phyloP scores from a whole-genome alignment of 2,888 invertebrate species.

The Incurvaria masculella region DNA sequence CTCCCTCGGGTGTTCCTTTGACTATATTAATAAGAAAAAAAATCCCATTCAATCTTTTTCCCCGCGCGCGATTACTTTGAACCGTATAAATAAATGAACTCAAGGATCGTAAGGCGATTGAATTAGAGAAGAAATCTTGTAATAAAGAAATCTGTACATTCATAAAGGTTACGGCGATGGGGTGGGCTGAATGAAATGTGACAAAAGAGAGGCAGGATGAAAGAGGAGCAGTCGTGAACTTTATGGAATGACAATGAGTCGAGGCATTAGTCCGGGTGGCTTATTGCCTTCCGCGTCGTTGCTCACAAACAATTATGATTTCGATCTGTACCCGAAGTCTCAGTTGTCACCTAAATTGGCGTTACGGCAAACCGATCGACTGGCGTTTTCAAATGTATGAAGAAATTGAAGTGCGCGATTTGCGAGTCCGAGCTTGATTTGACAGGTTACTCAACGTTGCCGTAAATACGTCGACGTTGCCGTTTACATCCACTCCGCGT shows the following conservation, averaged over 20 bases:
- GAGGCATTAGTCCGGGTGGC: conserved; percentile 39
- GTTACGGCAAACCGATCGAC: too few relatives aligned
- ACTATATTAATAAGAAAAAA: conserved; percentile 48
- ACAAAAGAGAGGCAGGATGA: neutral
- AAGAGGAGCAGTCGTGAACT: conserved; percentile 4
- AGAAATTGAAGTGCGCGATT: too few relatives aligned
- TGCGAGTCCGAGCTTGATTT: too few relatives aligned
- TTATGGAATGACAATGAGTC: conserved; percentile 36
- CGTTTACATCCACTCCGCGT: too few relatives aligned
- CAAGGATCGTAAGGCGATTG: conserved; percentile 28
- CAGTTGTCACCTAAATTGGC: too few relatives aligned
- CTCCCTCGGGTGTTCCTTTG: conserved; percentile 34
- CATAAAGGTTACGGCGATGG: conserved; percentile 39
- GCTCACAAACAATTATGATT: too few relatives aligned
- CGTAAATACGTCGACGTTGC: too few relatives aligned
- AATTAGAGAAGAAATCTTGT: conserved; percentile 47
- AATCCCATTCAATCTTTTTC: conserved; percentile 29
- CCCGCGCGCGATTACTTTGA: conserved; percentile 39
- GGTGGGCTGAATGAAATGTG: neutral
- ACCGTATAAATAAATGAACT: conserved; percentile 40
- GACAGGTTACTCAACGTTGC: too few relatives aligned
- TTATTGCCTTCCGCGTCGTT: neutral
- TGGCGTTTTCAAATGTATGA: too few relatives aligned
- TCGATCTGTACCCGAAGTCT: too few relatives aligned
- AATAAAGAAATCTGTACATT: conserved; percentile 47